Conservation (phyloP, 1,140 invertebrate species). For the Zaprionus ornatus region DNA sequence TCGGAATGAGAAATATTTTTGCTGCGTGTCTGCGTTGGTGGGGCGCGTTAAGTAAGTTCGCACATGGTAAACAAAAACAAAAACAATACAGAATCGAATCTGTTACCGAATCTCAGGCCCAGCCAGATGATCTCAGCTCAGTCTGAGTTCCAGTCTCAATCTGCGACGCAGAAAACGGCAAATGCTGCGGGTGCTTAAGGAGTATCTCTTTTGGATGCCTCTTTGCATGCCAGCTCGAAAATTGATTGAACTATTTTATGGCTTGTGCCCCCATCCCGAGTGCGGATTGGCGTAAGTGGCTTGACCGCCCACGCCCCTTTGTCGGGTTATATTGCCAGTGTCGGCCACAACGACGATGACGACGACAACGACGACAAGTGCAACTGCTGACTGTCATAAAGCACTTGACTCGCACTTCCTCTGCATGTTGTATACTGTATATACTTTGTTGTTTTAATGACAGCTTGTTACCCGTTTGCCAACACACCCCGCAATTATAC, state of each 20-base stretch:
- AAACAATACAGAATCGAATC: slow-evolving; percentile 5
- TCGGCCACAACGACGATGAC: background rate
- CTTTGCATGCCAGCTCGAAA: slow-evolving; percentile 28
- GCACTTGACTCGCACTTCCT: slow-evolving; percentile 39
- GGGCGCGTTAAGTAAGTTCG: slow-evolving; percentile 49
- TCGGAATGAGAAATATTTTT: slow-evolving; percentile 68
- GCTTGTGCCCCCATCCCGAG: slow-evolving; percentile 16
- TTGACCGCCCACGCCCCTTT: slow-evolving; percentile 12
- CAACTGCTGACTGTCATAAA: slow-evolving; percentile 28
- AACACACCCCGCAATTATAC: slow-evolving; percentile 10
- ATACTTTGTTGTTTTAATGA: slow-evolving; percentile 9
- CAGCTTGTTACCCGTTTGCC: slow-evolving; percentile 1
- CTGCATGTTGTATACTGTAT: background rate
- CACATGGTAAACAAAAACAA: slow-evolving; percentile 56
- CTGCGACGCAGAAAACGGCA: slow-evolving; percentile 19
- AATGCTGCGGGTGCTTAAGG: slow-evolving; percentile 16
- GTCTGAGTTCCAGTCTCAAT: slow-evolving; percentile 16
- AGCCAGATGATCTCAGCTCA: slow-evolving; percentile 66
- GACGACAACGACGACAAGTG: slow-evolving; percentile 15
- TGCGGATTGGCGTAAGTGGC: slow-evolving; percentile 14
- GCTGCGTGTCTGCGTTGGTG: slow-evolving; percentile 62
- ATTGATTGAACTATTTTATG: slow-evolving; percentile 39
- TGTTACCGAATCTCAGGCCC: background rate
- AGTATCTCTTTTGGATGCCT: slow-evolving; percentile 33
- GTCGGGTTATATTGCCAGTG: background rate